Base-by-base conservation (phyloP, 2,888 invertebrate species). In the Petrolisthes cinctipes region DNA sequence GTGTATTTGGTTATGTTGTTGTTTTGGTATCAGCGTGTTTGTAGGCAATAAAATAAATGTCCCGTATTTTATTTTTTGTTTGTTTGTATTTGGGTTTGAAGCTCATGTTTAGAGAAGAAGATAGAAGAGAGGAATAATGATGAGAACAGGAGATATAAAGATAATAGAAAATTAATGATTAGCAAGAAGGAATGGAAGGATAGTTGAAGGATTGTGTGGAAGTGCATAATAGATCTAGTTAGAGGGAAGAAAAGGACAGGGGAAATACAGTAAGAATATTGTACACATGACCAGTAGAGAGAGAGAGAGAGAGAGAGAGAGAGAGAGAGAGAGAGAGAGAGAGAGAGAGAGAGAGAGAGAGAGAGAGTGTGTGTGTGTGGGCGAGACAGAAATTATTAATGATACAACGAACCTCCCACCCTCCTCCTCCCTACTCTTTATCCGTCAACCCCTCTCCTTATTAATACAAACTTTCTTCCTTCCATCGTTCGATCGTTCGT, bases 251-350 rank as follows among this genome's bases (percentile, higher is more conserved):
- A n/a, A 71, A 20, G 71, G 3, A 1, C 17, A 61, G 61, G 11
- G 3, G 61, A 61, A 11, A 17, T 61, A 61, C 1, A 71, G 11
- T 14, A 71, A n/a, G 14, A 20, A 20, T 71, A 71, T 6, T 71
- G 71, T 6, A 6, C 14, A n/a, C n/a, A 37, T 37, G 37, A 37
- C 37, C 37, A 61, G 61, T 1, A 61, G 61, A 61, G 61, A 61
- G 61, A 61, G 61, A 61, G 61, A 61, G 61, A 61, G 61, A 61
- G 61, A 61, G 61, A 61, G 61, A 61, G 61, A 61, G 61, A 61
- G 61, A 61, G 61, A 61, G 61, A 61, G 61, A 2, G 17, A 17
- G 61, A 61, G 9, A 17, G 9, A 9, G 61, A 61, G 9, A 9
- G 17, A 61, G 61, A n/a, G 61, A 61, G 14, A 14, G 61, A 61